Base-by-base conservation (phyloP, 2,888 invertebrate species). In the Drosophila ezoana region DNA sequence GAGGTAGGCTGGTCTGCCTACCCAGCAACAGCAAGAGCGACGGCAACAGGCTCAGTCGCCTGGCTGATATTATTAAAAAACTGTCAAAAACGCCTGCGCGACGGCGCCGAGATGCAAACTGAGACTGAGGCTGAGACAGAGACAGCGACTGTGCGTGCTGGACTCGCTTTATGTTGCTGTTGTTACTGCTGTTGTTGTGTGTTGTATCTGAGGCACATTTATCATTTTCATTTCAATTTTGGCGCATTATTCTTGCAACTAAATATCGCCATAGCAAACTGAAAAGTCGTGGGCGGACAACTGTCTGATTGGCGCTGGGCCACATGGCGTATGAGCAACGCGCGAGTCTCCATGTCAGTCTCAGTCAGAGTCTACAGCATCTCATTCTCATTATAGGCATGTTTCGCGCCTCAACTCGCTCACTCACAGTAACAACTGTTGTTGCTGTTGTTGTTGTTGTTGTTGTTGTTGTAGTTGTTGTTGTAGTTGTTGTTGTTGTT, bases 81-180 rank as follows among this genome's bases (percentile, higher is more conserved):
- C 85, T 85, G 85, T 85, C 85, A 85, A 85, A 83, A 85, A 85
- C 85, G 89, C 85, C 89, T 85, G 89, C 85, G 85, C 83, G 82
- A 66, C 69, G 83, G 79, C 68, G 74, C 79, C 69, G 70, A 52
- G 59, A 43, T 43, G 58, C 69, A 65, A 62, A 23, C 56, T 45
- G 49, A 66, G 47, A 48, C 61, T 43, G 67, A 64, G 66, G 49
- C 53, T 16, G 45, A 58, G 71, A 54, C 58, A 56, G 72, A 59
- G 68, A 72, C 53, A 43, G 53, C 45, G 71, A 61, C 71, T 79
- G 83, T 84, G 84, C 84, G 89, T 82, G 88, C 74, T 68, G 66
- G 78, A 70, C 57, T 65, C 43, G 64, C 52, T 40, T 18, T 43
- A 63, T 38, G 49, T 33, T 60, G 60, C 38, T 72, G 58, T 23